phyloP scores from a whole-genome alignment of 2,888 invertebrate species.

The Allophyes oxyacanthae region DNA sequence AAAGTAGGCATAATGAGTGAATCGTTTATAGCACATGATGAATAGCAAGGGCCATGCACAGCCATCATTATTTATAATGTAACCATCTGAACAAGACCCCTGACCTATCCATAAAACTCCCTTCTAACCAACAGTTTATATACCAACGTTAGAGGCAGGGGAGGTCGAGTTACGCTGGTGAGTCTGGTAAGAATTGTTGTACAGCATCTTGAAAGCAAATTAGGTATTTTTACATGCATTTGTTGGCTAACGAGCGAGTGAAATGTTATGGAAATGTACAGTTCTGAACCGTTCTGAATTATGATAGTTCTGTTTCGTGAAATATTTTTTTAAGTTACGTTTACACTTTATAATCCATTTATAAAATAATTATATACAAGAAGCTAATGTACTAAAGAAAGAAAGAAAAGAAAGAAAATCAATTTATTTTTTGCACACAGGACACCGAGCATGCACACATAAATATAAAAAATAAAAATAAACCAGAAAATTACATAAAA shows the following conservation, averaged over 20 bases:
- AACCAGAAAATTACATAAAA: too few relatives aligned
- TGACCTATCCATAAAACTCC: slow-evolving; percentile 24
- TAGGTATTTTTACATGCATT: slow-evolving; percentile 69
- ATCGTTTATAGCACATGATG: slow-evolving; percentile 79
- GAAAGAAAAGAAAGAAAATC: too few relatives aligned
- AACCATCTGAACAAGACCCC: slow-evolving; percentile 65
- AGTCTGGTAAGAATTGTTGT: slow-evolving; percentile 74
- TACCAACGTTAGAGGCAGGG: slow-evolving; percentile 22
- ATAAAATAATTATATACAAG: too few relatives aligned
- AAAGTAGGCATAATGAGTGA: slow-evolving; percentile 72
- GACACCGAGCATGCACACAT: too few relatives aligned
- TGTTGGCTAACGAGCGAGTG: slow-evolving; percentile 59
- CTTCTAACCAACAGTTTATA: slow-evolving; percentile 4
- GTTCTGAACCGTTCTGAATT: slow-evolving; percentile 3
- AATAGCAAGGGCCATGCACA: slow-evolving; percentile 69
- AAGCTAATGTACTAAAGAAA: too few relatives aligned
- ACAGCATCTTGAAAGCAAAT: slow-evolving; percentile 77
- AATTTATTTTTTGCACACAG: too few relatives aligned
- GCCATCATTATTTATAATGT: slow-evolving; percentile 79
- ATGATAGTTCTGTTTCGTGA: too few relatives aligned
- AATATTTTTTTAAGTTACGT: too few relatives aligned
- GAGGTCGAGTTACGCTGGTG: slow-evolving; percentile 63
- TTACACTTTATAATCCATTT: too few relatives aligned
- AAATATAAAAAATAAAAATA: too few relatives aligned
- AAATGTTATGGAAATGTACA: slow-evolving; percentile 37